Base-by-base conservation (phyloP, 2,888 invertebrate genomes). In the Diaphora mendica region DNA sequence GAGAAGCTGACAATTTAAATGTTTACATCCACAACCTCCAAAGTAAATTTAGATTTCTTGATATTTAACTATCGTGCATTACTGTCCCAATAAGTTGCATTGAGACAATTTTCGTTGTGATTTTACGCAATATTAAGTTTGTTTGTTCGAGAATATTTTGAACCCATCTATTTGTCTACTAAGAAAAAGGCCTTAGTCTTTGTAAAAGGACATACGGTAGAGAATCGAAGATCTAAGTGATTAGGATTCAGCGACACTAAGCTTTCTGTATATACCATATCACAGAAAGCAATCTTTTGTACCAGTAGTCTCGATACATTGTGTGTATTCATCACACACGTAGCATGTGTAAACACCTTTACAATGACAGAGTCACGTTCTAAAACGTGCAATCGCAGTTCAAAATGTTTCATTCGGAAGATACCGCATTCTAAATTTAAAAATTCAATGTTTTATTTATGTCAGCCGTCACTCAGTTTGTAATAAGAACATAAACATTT, bases 381-480 rank as follows among this genome's bases (percentile, higher is more conserved):
- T 82, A 86, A 86, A 85, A 83, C 84, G 85, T 87, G 86, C 88
- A 88, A 88, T 90, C 90, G 90, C 85, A 89, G 89, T 87, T 89
- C 88, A 89, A 89, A 90, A 90, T 89, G 89, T 87, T 88, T 87
- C 86, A 85, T 78, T 81, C 80, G 76, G 83, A 85, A 88, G 87
- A 89, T 83, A 85, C 79, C 82, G 83, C 86, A 81, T 77, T 83
- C 82, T 80, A 82, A 84, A 85, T 87, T 90, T 91, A 92, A 92
- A 91, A 91, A 92, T 91, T 91, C 90, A 91, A 92, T 91, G 88
- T 89, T 87, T 86, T 76, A 77, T 79, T 79, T 83, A 77, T 74
- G 82, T 82, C 86, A 73, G 78, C 79, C 78, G 81, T 84, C 87
- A 85, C 84, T 81, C 74, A 77, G 75, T 77, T 81, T 78, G 80